These are phyloP conservation scores for Vollenhovia emeryi DNA, from an alignment of 1,140 invertebrate genomes.

Conservation along the genomic window DNA sequence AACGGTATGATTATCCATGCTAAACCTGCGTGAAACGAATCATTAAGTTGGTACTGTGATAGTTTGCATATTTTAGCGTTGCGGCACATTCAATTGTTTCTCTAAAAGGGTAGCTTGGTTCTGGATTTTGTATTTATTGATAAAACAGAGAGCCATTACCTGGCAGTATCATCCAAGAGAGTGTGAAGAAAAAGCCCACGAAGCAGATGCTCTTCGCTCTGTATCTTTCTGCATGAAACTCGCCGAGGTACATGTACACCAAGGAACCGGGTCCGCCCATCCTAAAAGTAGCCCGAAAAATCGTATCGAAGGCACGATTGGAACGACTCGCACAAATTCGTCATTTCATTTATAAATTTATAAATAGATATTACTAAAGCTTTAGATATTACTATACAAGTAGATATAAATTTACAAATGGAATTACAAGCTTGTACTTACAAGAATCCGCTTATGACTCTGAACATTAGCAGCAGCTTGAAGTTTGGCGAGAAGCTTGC, in stretches of 20 bases:
- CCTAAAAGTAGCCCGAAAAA: constrained; percentile 64
- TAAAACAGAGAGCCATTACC: constrained; percentile 76
- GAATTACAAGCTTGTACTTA: constrained; percentile 83
- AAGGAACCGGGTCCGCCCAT: constrained; percentile 88
- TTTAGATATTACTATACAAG: too few species aligned
- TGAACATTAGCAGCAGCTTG: constrained; percentile 83
- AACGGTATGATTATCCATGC: constrained; percentile 88
- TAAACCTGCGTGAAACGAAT: constrained; percentile 83
- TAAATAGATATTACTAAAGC: too few species aligned
- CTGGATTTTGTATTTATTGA: not conserved
- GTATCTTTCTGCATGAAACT: constrained; percentile 87
- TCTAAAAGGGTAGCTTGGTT: not conserved
- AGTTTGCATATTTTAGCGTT: not conserved
- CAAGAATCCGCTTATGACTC: constrained; percentile 87
- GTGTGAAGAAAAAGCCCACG: constrained; percentile 87
- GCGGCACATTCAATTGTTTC: not conserved
- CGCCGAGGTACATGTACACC: constrained; percentile 87
- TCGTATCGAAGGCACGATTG: not conserved
- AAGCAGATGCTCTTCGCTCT: constrained; percentile 87
- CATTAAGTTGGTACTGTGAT: not conserved
- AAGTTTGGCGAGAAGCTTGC: constrained; percentile 86
- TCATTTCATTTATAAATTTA: too few species aligned
- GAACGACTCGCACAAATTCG: too few species aligned
- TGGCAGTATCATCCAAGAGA: constrained; percentile 88
- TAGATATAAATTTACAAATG: too few species aligned